These are phyloP conservation scores for Myotis davidii DNA, from an alignment of 2,113 vertebrate genomes.

Conservation along the genomic window DNA sequence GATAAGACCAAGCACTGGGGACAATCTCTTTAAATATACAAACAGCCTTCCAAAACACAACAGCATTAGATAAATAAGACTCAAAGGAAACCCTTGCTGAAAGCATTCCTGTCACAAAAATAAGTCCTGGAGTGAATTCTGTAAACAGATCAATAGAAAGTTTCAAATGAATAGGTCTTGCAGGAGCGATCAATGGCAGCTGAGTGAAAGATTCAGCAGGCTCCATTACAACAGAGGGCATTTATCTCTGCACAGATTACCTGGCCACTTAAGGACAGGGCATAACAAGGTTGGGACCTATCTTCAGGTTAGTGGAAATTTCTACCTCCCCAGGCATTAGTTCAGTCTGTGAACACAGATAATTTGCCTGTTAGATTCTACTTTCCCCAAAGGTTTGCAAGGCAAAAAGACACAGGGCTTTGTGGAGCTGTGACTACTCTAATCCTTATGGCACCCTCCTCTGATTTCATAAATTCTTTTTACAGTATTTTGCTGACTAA, in stretches of 20 bases:
- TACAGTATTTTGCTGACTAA: not conserved
- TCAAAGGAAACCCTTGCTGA: conserved; percentile 43
- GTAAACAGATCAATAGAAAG: conserved; percentile 75
- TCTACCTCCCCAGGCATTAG: not conserved
- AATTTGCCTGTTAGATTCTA: not conserved
- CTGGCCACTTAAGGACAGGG: not conserved
- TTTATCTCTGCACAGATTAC: conserved; percentile 28
- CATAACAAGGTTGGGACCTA: not conserved
- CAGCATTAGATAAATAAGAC: conserved; percentile 54
- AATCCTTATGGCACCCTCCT: not conserved
- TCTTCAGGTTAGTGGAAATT: not conserved
- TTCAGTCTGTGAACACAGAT: not conserved
- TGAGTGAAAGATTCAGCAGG: not conserved
- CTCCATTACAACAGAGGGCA: not conserved
- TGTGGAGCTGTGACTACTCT: not conserved
- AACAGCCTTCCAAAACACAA: not conserved
- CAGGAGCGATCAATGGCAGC: conserved; percentile 37
- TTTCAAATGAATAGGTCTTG: conserved; percentile 55
- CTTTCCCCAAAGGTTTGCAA: not conserved
- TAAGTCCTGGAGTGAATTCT: conserved; percentile 56
- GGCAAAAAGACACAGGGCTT: not conserved
- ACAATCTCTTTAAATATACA: not conserved
- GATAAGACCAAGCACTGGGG: not conserved
- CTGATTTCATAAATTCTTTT: not conserved
- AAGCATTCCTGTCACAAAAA: conserved; percentile 53